Base-by-base conservation (phyloP, 2,113 vertebrate genomes). In the Nerophis lumbriciformis region DNA sequence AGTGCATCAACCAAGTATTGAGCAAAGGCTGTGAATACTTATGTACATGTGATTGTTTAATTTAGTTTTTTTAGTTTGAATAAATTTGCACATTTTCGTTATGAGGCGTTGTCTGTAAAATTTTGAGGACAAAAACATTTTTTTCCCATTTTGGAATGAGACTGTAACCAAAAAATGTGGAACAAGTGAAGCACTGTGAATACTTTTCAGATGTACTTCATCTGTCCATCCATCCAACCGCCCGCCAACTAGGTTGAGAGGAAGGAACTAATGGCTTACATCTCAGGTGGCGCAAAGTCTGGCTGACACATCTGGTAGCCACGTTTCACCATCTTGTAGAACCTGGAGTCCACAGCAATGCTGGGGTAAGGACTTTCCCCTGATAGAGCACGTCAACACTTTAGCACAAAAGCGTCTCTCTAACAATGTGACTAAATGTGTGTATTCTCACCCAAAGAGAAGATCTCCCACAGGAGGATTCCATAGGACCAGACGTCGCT, bases 401-500 rank as follows among this genome's bases (percentile, higher is more conserved):
- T 73, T 28, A 62, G 52, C 3, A 15, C 44, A 19, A 6, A 59
- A 21, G 16, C 28, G 4, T 28, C 28, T 28, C 21, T 66, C 7
- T 12, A 64, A 36, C 9, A 45, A 71, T 54, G 2, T 56, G n/a
- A 72, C 28, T 28, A 28, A 28, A 28, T 14, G 15, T 53, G 8
- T 38, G 13, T n/a, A 21, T 10, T 65, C 89, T 88, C 80, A 99
- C 97, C 97, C 8, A 99, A 87, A 10, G 96, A 96, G 83, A 98
- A 98, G 77, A 99, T 98, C 82, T 99, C 97, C 97, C 97, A 99
- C 71, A 99, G 90, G 5, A 99, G 92, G 85, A 99, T 98, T 53
- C 97, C 97, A 0, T 99, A 99, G 48, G 96, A 98, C 96, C 97
- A 99, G 72, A 99, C 97, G 1, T 99, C 97, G 0, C 97, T 99